phyloP scores from a whole-genome alignment of 2,113 vertebrate genomes.

The Onychostruthus taczanowskii region DNA sequence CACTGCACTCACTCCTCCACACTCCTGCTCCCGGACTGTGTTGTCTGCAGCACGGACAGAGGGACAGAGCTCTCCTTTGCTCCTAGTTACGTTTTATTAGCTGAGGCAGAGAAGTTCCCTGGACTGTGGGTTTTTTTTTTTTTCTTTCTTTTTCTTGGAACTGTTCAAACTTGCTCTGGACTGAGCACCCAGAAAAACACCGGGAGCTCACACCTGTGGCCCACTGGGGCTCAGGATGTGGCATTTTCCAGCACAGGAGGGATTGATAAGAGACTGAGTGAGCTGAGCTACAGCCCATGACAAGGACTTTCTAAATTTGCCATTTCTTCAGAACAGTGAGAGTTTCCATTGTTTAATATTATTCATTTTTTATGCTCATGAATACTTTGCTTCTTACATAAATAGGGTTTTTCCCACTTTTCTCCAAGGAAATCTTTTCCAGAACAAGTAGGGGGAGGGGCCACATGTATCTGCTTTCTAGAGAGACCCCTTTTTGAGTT shows the following conservation, averaged over 20 bases:
- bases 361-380: background rate
- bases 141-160: background rate
- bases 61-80: background rate
- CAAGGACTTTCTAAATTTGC: background rate
- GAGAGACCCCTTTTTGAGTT: background rate
- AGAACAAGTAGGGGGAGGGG: background rate
- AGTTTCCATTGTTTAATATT: background rate
- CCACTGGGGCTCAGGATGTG: fast-evolving
- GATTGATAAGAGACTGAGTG: background rate
- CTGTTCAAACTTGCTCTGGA: background rate
- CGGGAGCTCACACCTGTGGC: background rate
- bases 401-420: background rate
- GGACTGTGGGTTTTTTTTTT: background rate
- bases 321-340: background rate
- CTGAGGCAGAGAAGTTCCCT: background rate
- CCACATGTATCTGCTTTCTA: background rate
- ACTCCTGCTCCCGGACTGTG: background rate
- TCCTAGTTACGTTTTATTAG: background rate
- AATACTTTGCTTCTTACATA: background rate
- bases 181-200: background rate
- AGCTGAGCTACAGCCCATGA: fast-evolving
- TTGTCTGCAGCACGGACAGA: background rate
- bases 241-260: background rate
- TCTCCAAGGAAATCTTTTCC: background rate
- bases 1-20: background rate